These are phyloP conservation scores for Acanthopagrus latus DNA, from an alignment of 2,797 vertebrate genomes.

Conservation along the genomic window DNA sequence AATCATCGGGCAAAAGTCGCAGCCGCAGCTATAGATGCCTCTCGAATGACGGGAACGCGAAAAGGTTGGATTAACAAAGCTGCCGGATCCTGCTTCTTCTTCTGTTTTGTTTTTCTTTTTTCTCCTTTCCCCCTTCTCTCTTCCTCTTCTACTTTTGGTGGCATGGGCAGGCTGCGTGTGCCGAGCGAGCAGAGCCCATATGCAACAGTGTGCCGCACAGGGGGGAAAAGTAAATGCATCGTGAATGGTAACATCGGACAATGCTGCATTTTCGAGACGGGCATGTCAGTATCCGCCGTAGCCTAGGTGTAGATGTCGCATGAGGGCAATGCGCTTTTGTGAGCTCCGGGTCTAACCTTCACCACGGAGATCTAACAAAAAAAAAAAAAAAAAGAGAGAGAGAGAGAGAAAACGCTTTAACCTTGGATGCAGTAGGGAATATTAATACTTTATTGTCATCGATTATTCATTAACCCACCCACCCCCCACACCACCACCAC, in stretches of 20 bases:
- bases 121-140: too few species aligned
- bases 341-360: slow-evolving; percentile 81
- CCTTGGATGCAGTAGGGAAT: slow-evolving; percentile 82
- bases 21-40: slow-evolving; percentile 72
- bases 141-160: slow-evolving; percentile 72
- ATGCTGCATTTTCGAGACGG: slow-evolving; percentile 79
- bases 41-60: slow-evolving; percentile 78
- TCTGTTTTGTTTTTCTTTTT: slow-evolving; percentile 48
- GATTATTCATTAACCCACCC: slow-evolving; percentile 75
- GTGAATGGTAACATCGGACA: slow-evolving; percentile 77
- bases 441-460: slow-evolving; percentile 83
- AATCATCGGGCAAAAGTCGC: slow-evolving; percentile 82
- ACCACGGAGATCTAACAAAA: slow-evolving; percentile 73
- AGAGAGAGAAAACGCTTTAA: slow-evolving; percentile 77
- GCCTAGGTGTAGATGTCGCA: slow-evolving; percentile 85
- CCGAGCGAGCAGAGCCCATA: slow-evolving; percentile 68
- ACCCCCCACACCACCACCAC: slow-evolving; percentile 4
- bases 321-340: slow-evolving; percentile 86
- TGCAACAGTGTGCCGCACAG: slow-evolving; percentile 87
- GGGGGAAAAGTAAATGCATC: slow-evolving; percentile 78
- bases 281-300: slow-evolving; percentile 77
- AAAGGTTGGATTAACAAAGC: slow-evolving; percentile 68
- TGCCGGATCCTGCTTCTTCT: slow-evolving; percentile 25
- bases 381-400: too few species aligned
- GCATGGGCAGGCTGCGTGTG: slow-evolving; percentile 55